phyloP scores from a whole-genome alignment of 1,140 invertebrate genomes.

The Schmidtea mediterranea region DNA sequence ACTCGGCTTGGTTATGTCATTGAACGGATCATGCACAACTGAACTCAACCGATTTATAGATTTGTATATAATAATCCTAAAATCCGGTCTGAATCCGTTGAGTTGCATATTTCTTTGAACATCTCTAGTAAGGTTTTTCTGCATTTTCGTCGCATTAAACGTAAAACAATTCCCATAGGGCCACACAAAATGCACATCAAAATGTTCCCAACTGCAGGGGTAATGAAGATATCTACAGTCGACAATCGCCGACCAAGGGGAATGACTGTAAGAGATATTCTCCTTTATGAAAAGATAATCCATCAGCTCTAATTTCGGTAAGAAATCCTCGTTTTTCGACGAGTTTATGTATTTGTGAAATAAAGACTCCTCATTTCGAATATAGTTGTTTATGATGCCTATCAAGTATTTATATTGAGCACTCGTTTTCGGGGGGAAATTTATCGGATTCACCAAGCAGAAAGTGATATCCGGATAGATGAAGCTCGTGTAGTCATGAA shows the following conservation, averaged over 20 bases:
- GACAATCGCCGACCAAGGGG: too few relatives aligned
- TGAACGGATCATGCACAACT: neutral
- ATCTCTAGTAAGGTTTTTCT: neutral
- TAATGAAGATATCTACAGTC: too few relatives aligned
- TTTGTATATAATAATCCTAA: neutral
- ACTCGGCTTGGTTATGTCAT: neutral
- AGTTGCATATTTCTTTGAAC: neutral
- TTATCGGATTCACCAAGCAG: constrained; percentile 3
- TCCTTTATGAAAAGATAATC: too few relatives aligned
- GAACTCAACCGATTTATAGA: too few relatives aligned
- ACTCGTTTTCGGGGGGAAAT: constrained; percentile 2
- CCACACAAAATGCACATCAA: neutral
- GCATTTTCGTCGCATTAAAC: neutral
- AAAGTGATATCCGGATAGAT: constrained; percentile 5
- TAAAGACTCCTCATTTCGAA: too few relatives aligned
- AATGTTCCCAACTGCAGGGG: too few relatives aligned
- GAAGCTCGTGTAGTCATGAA: constrained; percentile 3
- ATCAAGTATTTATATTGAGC: neutral
- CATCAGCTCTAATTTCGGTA: too few relatives aligned
- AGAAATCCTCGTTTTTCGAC: too few relatives aligned
- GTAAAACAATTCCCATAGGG: neutral
- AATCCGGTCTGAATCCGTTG: neutral
- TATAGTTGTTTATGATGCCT: neutral
- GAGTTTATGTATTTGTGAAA: too few relatives aligned
- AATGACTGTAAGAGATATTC: too few relatives aligned